Evolutionary conservation across 2,888 invertebrate genomes (phyloP).

Genomic region (Drosophila tripunctata): DNA sequence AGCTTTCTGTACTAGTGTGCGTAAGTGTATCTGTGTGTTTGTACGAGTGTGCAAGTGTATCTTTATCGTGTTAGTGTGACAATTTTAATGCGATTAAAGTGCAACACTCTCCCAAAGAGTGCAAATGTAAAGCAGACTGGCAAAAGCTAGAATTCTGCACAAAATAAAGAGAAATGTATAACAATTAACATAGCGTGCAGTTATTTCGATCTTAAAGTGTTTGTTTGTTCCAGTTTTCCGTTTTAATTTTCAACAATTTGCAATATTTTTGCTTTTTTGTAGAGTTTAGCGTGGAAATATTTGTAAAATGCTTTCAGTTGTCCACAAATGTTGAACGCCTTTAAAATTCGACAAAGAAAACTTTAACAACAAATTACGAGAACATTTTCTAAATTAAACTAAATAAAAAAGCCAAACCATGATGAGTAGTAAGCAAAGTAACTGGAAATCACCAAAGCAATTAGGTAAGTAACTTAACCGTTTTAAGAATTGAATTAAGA

Average conservation of each 20-base stretch:
- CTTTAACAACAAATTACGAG: slow-evolving; percentile 9
- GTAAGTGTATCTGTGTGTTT: not conserved
- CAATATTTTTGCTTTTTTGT: not conserved
- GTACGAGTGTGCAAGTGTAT: slow-evolving; percentile 24
- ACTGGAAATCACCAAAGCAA: slow-evolving; percentile 27
- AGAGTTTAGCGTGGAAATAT: slow-evolving; percentile 6
- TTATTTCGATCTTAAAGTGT: slow-evolving; percentile 2
- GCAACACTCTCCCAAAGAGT: slow-evolving; percentile 57
- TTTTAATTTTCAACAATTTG: slow-evolving; percentile 14
- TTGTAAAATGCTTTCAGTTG: slow-evolving; percentile 36
- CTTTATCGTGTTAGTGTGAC: slow-evolving; percentile 52
- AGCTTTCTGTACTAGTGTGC: slow-evolving; percentile 6
- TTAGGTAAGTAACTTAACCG: slow-evolving; percentile 47
- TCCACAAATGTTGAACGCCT: slow-evolving; percentile 28
- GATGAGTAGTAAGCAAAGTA: slow-evolving; percentile 28
- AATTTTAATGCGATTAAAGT: slow-evolving; percentile 81
- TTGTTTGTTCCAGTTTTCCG: not conserved
- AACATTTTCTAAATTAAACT: slow-evolving; percentile 11
- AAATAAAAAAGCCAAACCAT: slow-evolving; percentile 4
- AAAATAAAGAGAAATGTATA: slow-evolving; percentile 2
- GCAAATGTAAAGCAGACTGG: slow-evolving; percentile 21
- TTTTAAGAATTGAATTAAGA: not conserved
- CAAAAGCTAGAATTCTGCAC: slow-evolving; percentile 21
- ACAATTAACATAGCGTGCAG: slow-evolving; percentile 6
- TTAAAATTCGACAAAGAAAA: slow-evolving; percentile 5